Evolutionary conservation across 30 jellyfish, hydroid and myxozoan species (phyloP), one percentile per base, ranked within the genome.

Genomic region (Rhopilema esculentum): DNA sequence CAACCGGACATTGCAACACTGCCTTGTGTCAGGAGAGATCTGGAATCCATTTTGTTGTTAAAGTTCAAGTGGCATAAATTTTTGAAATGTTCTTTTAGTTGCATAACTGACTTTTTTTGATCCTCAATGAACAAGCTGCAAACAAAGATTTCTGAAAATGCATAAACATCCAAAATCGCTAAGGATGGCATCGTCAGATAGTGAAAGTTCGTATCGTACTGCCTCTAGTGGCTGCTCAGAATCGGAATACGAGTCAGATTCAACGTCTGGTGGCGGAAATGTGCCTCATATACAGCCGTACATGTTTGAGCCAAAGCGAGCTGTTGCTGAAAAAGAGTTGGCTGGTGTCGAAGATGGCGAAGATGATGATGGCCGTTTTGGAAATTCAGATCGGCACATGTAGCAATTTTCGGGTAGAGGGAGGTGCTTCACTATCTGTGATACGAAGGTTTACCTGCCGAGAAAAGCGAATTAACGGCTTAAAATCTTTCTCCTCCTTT

Each of bases 241-340:
- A 69, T 69, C 51, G 48, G 80, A 23, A 23, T 27, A 27, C 80
- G 51, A 21, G 61, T 69, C 80, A 69, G 80, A 69, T 69, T 69
- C 80, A 69, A 69, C 80, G 65, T 29, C 80, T 69, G 80, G 23
- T 29, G 80, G 80, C 31, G 80, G 80, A 69, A 69, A 29, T 69
- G 20, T 69, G 80, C 80, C 53, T 69, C 80, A 22, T 69, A 69
- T 69, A 69, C 49, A 72, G 83, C 83, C 66, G 65, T 72, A 72
- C 83, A 72, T 72, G 83, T 72, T 72, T 49, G 83, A 72, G 83
- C 83, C 83, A 29, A 72, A 72, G 83, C 15, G 83, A 72, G 83
- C 83, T 8, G 83, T 29, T 72, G 67, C 83, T 72, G 67, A 72
- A 26, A 29, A 66, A 72, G 83, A 72, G 30, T 15, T 72, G 83